phyloP scores from a whole-genome alignment of 2,888 invertebrate species.

The Rosalia funebris region DNA sequence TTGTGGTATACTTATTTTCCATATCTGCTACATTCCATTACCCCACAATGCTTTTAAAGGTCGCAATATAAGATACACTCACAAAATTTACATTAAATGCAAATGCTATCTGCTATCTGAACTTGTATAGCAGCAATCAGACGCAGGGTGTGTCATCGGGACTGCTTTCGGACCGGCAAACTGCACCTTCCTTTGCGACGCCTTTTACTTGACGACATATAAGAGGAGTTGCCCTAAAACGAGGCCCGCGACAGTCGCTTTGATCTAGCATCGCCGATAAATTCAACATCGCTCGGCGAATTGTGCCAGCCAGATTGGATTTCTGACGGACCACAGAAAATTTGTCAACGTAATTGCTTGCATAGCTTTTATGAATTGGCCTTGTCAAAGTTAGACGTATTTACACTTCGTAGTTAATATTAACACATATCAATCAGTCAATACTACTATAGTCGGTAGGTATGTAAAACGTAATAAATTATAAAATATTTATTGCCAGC shows the following conservation, averaged over 20 bases:
- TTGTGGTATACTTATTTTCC: too few species aligned
- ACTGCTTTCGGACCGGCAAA: slow-evolving; percentile 19
- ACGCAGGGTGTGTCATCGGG: slow-evolving; percentile 27
- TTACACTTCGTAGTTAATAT: too few species aligned
- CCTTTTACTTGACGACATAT: slow-evolving; percentile 24
- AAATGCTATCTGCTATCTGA: slow-evolving; percentile 20
- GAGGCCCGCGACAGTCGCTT: slow-evolving; percentile 23
- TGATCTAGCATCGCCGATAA: slow-evolving; percentile 28
- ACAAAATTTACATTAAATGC: slow-evolving; percentile 21
- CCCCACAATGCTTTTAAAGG: background rate
- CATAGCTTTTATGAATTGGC: slow-evolving; percentile 32
- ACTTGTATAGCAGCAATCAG: slow-evolving; percentile 21
- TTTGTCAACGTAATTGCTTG: slow-evolving; percentile 41
- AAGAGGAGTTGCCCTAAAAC: slow-evolving; percentile 25
- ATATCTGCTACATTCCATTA: too few species aligned
- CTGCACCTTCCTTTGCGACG: slow-evolving; percentile 27
- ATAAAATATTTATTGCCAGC: too few species aligned
- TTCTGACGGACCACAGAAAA: slow-evolving; percentile 26
- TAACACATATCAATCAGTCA: too few species aligned
- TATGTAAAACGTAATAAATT: too few species aligned
- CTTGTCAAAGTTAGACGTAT: background rate
- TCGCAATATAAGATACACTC: slow-evolving; percentile 4
- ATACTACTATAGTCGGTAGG: too few species aligned
- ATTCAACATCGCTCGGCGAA: slow-evolving; percentile 24
- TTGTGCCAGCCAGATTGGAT: slow-evolving; percentile 26